Percentiles rank a stretch among this genome's conserved stretches.
Conservation (phyloP, 2,113 vertebrate genomes). For the Lynx canadensis region DNA sequence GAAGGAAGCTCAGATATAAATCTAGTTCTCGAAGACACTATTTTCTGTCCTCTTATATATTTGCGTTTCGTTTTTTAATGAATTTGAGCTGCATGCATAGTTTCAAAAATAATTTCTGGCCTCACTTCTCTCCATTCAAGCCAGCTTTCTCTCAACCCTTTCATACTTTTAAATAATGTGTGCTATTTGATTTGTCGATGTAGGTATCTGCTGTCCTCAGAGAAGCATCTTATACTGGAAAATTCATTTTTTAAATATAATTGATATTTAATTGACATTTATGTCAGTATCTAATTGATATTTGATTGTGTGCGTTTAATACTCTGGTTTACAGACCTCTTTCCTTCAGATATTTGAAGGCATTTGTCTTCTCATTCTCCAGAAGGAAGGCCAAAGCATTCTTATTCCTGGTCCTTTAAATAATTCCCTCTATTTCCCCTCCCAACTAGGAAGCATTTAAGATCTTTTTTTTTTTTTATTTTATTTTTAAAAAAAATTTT, state of each 20-base stretch:
- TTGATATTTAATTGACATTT: background rate
- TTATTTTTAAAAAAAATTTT: too few species aligned
- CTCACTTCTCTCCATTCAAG: background rate
- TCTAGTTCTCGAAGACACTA: background rate
- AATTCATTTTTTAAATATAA: background rate
- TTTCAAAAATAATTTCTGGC: background rate
- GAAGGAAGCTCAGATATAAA: background rate
- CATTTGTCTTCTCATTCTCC: background rate
- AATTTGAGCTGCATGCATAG: background rate
- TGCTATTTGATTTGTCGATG: background rate
- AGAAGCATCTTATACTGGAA: background rate
- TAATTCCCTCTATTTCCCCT: background rate
- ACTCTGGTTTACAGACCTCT: background rate
- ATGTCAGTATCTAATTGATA: background rate
- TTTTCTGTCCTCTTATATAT: background rate
- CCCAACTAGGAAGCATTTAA: background rate
- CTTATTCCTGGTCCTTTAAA: background rate
- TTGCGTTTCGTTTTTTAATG: background rate
- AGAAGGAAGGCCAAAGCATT: background rate
- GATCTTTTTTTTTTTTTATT: too few species aligned
- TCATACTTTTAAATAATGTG: background rate
- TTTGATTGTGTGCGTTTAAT: background rate
- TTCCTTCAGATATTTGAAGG: background rate
- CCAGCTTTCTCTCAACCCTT: background rate
- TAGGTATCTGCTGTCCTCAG: background rate